Conservation (phyloP, 2,113 vertebrate genomes). For the Chauna torquata region DNA sequence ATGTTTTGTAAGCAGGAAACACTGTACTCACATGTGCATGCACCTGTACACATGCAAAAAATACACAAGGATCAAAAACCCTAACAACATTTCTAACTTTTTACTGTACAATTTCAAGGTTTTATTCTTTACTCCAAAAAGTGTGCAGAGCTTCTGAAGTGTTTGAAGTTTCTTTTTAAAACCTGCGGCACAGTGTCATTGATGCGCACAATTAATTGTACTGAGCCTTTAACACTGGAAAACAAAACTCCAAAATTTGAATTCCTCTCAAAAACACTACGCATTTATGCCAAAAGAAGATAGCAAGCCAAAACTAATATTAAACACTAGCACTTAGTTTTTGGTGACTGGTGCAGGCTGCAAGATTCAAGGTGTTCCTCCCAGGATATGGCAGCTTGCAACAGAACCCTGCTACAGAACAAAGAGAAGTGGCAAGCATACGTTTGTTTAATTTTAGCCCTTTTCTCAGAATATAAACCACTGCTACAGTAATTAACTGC, state of each 20-base stretch:
- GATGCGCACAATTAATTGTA: neutral
- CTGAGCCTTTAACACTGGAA: neutral
- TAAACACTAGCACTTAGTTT: neutral
- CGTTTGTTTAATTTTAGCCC: constrained; percentile 47
- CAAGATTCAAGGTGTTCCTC: neutral
- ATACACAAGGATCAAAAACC: neutral
- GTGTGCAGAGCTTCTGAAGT: fast-evolving
- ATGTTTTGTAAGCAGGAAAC: neutral
- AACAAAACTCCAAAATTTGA: neutral
- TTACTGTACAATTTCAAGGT: neutral
- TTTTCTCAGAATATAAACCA: constrained; percentile 66
- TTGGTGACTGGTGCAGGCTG: neutral
- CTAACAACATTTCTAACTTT: neutral
- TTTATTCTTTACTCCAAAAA: neutral
- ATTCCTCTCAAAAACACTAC: neutral
- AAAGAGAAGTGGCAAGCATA: constrained; percentile 38
- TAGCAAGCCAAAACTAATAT: neutral
- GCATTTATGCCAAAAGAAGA: neutral
- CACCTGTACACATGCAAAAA: fast-evolving
- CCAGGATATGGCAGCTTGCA: constrained; percentile 12
- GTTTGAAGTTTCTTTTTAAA: neutral
- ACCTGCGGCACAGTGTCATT: neutral
- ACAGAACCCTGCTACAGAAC: neutral
- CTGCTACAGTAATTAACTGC: constrained; percentile 56
- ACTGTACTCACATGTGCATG: neutral